Base-by-base conservation (phyloP, 2,888 invertebrate genomes). In the Dermolepida albohirtum region DNA sequence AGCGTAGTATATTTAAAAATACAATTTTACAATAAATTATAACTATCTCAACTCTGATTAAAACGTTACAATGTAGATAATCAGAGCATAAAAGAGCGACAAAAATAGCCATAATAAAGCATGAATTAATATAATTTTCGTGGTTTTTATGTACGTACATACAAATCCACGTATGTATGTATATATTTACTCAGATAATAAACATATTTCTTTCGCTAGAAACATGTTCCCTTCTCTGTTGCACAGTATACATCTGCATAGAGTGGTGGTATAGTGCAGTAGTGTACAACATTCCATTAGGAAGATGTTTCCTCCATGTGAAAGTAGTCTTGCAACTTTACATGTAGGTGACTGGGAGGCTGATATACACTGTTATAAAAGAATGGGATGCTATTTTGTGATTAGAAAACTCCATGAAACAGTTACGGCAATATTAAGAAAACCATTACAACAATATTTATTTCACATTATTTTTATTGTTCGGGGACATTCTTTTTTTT, bases 311-410 rank as follows among this genome's bases (percentile, higher is more conserved):
- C 79, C 74, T 76, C 22, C 71, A 76, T 78, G 81, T 81, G 82
- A 82, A 82, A 82, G 82, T 81, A 81, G 80, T 80, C 78, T 78
- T 81, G 78, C 79, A 78, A 78, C 72, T 79, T 74, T 68, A 70
- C 76, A 77, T 78, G 77, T 77, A 78, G 77, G 77, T 78, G 74
- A 74, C 71, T 72, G 72, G 70, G 70, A 69, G 70, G 70, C 68
- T 27, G 65, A 68, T 52, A 66, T 68, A 67, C 68, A 67, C 66
- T 63, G 66, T 71, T 71, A 62, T 64, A 27, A 49, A 57, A 72
- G 68, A 69, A 67, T 65, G 59, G 62, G 66, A 43, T 43, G 52
- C 47, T 47, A 49, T 8, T 66, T 66, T 54, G 44, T 41, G 17
- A 49, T 55, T 57, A 57, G 52, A 66, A 17, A 43, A 64, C 64